Evolutionary conservation across 2,888 invertebrate species (phyloP), one percentile per base, ranked within the genome.

Genomic region (Aporophyla nigra): DNA sequence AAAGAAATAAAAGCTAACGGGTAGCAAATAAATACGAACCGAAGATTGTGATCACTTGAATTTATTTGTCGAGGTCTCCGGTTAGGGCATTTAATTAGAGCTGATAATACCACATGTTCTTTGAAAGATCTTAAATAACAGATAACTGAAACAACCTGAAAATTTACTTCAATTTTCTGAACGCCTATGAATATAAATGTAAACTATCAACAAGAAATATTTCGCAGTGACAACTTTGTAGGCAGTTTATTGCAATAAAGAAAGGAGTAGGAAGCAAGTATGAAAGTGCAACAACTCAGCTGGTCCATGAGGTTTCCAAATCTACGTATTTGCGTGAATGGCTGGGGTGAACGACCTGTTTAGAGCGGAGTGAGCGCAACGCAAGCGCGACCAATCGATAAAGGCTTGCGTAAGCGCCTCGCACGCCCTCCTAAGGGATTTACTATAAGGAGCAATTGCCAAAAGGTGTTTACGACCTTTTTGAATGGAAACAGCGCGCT

Each of bases 371-470:
- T 90, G 92, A 92, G 90, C 90, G 92, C 93, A 93, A 93, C 92
- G 92, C 94, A 92, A 93, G 91, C 93, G 92, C 91, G 91, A 91
- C 93, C 92, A 91, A 93, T 94, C 94, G 94, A 94, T 94, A 94
- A 94, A 90, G 90, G 86, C 91, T 96, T 96, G 94, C 95, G 95
- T 94, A 96, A 95, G 92, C 90, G 91, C 90, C 82, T 90, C 88
- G 91, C 90, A 92, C 93, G 93, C 94, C 94, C 92, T 94, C 93
- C 92, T 92, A 93, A 94, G 93, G 94, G 94, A 92, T 91, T 90
- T 89, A 89, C 84, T 90, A 87, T 90, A 92, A 91, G 89, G 89
- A 91, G 87, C 90, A 87, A 80, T 87, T 83, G 80, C 87, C 87
- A 81, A 85, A 85, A 86, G 86, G 82, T 88, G 87, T 83, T 87